These are phyloP conservation scores for Spilogale gracilis DNA, from an alignment of 2,113 vertebrate genomes.

Conservation along the genomic window DNA sequence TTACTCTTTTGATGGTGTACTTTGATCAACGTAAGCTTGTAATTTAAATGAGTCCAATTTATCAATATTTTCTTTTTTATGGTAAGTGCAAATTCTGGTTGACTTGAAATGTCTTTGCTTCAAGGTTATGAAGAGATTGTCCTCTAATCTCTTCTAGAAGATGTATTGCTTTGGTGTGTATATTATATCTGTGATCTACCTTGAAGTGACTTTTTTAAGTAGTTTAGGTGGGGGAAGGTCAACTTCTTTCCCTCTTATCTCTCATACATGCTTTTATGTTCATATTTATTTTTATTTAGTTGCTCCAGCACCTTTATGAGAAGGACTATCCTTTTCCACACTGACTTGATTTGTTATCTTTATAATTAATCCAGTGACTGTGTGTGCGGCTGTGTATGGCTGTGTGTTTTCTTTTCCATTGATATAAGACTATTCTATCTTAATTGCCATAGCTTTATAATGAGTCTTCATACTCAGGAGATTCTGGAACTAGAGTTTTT, in stretches of 20 bases:
- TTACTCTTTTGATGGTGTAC: not conserved
- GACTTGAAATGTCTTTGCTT: not conserved
- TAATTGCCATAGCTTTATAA: not conserved
- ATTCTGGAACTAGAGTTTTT: not conserved
- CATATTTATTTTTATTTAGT: not conserved
- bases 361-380: not conserved
- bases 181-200: not conserved
- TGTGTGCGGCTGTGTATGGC: not conserved
- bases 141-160: not conserved
- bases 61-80: not conserved
- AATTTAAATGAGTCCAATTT: not conserved
- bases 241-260: not conserved
- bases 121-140: not conserved
- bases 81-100: not conserved
- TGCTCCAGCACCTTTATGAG: not conserved
- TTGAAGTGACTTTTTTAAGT: not conserved
- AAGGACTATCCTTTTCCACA: not conserved
- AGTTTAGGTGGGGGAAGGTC: not conserved
- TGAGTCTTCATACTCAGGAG: not conserved
- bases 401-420: not conserved
- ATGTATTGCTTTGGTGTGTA: conserved; percentile 16
- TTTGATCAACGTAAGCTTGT: not conserved
- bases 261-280: not conserved
- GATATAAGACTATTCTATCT: not conserved
- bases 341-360: not conserved